Conservation (phyloP, 1,140 invertebrate species). For the Pseudomyrmex dendroicus region DNA sequence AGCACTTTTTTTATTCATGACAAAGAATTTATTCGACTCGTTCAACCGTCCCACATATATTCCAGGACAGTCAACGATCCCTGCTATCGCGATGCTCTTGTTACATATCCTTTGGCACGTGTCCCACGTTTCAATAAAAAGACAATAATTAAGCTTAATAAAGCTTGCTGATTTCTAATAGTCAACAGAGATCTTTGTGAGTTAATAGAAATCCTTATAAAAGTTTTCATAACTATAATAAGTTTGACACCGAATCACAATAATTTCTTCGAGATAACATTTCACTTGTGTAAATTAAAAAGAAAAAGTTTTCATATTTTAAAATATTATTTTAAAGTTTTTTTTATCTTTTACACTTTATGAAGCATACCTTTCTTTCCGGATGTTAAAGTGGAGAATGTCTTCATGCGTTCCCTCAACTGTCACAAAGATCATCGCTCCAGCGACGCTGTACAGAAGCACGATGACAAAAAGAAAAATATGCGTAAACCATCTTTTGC, state of each 20-base stretch:
- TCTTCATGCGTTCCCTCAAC: slow-evolving; percentile 89
- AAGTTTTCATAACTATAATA: background rate
- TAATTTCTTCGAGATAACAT: background rate
- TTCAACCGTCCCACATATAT: slow-evolving; percentile 45
- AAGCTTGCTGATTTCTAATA: background rate
- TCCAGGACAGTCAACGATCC: slow-evolving; percentile 7
- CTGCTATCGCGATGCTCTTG: background rate
- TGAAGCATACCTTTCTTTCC: slow-evolving; percentile 81
- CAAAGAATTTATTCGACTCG: background rate
- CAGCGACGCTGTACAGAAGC: slow-evolving; percentile 90
- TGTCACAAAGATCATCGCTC: slow-evolving; percentile 90
- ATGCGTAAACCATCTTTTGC: slow-evolving; percentile 94
- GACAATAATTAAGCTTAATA: background rate
- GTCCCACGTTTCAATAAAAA: slow-evolving; percentile 1
- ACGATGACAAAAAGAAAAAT: slow-evolving; percentile 92
- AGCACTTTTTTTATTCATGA: background rate
- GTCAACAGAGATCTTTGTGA: background rate
- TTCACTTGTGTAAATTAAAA: background rate
- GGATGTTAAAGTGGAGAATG: slow-evolving; percentile 84
- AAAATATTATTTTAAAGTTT: too few relatives aligned
- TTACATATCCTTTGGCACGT: background rate
- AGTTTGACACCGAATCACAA: background rate
- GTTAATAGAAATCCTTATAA: slow-evolving; percentile 3
- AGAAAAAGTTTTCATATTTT: too few relatives aligned
- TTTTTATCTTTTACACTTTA: background rate